phyloP scores from a whole-genome alignment of 1,140 invertebrate species.

The Dendrolimus punctatus region DNA sequence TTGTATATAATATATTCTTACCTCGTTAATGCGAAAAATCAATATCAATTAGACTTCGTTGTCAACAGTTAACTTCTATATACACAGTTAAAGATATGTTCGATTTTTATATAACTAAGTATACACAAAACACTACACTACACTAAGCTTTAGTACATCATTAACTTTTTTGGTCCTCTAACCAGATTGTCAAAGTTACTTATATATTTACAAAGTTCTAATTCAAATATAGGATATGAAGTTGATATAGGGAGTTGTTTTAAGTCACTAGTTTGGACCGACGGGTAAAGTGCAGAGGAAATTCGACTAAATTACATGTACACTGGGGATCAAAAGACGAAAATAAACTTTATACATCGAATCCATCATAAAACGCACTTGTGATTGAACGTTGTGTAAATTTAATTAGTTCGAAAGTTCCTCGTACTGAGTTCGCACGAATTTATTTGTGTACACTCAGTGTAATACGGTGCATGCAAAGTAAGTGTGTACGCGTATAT shows the following conservation, averaged over 20 bases:
- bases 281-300: slow-evolving; percentile 24
- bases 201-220: slow-evolving; percentile 22
- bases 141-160: slow-evolving; percentile 11
- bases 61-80: slow-evolving; percentile 13
- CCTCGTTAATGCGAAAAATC: slow-evolving; percentile 30
- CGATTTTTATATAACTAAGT: slow-evolving; percentile 12
- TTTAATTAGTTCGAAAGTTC: no score
- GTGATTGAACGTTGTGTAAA: slow-evolving; percentile 13
- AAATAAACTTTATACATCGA: slow-evolving; percentile 34
- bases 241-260: slow-evolving; percentile 35
- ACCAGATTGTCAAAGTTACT: slow-evolving; percentile 20
- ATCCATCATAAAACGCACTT: slow-evolving; percentile 36
- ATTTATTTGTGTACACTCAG: no score
- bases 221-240: slow-evolving; percentile 36
- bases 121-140: slow-evolving; percentile 31
- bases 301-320: slow-evolving; percentile 9
- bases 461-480: slow-evolving; percentile 12
- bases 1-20: slow-evolving; percentile 22
- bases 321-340: slow-evolving; percentile 12
- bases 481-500: slow-evolving; percentile 18
- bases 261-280: slow-evolving; percentile 59
- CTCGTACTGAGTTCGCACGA: no score
- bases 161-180: slow-evolving; percentile 46
- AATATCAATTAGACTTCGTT: slow-evolving; percentile 34
- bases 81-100: slow-evolving; percentile 21